These are phyloP conservation scores for Gymnoscopelus microlampas DNA, from an alignment of 2,797 vertebrate genomes.

Conservation along the genomic window DNA sequence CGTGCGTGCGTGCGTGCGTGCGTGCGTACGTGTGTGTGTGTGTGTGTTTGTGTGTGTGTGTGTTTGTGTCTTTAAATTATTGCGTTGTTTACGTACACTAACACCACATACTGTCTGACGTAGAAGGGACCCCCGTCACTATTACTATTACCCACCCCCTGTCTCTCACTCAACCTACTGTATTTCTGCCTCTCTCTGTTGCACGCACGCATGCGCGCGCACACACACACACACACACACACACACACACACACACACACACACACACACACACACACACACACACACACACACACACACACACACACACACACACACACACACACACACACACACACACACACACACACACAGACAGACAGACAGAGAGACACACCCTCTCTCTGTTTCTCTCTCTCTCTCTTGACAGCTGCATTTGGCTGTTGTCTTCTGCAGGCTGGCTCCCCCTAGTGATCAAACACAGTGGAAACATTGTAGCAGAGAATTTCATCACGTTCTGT, in stretches of 20 bases:
- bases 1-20: too few species aligned
- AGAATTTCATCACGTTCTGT: too few species aligned
- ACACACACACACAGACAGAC: slow-evolving; percentile 3
- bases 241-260: slow-evolving; percentile 4
- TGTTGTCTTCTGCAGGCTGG: neutral
- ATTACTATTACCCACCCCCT: too few species aligned
- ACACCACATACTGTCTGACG: too few species aligned
- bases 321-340: neutral
- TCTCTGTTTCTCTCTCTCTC: neutral
- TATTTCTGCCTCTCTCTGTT: too few species aligned
- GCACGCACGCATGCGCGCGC: neutral
- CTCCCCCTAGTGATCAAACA: neutral
- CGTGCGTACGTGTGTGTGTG: too few species aligned
- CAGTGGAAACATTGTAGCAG: neutral
- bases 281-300: slow-evolving; percentile 5
- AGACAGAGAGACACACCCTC: neutral
- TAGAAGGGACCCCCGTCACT: too few species aligned
- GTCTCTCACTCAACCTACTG: too few species aligned
- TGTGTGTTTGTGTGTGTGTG: too few species aligned
- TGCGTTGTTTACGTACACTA: too few species aligned
- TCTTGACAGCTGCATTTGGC: neutral
- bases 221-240: neutral
- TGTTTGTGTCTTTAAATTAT: too few species aligned
- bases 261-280: slow-evolving; percentile 8
- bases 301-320: slow-evolving; percentile 2